Percentiles rank a stretch among this genome's conserved stretches.
These are phyloP conservation scores for Boulengeromyrus knoepffleri DNA, from an alignment of 2,113 vertebrate species.

Conservation along the genomic window DNA sequence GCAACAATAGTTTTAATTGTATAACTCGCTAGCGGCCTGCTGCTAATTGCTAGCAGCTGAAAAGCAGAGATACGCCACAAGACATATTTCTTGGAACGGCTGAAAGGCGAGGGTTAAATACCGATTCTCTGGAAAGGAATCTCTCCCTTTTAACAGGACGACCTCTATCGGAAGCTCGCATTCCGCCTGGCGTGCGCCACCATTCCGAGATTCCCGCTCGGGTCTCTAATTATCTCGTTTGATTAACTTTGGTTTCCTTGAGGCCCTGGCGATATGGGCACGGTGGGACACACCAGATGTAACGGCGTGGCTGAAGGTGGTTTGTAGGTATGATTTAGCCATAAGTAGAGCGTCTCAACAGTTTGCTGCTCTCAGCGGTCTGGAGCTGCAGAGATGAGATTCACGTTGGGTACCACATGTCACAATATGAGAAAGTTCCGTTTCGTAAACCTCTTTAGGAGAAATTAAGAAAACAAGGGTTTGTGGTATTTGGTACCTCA, in stretches of 20 bases:
- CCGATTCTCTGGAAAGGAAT: neutral
- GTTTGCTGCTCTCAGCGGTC: conserved; percentile 1
- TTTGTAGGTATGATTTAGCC: conserved; percentile 7
- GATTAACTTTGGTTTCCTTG: conserved; percentile 5
- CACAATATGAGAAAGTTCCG: neutral
- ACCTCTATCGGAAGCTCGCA: conserved; percentile 20
- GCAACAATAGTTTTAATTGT: conserved; percentile 17
- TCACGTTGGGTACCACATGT: neutral
- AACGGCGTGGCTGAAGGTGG: neutral
- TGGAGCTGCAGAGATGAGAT: neutral
- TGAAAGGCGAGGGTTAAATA: conserved; percentile 6
- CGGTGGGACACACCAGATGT: neutral
- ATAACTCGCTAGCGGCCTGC: neutral
- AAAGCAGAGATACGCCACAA: neutral
- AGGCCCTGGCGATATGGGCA: neutral
- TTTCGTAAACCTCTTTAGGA: neutral
- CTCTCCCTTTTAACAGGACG: conserved; percentile 20
- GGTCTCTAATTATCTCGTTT: conserved; percentile 4
- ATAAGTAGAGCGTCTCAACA: neutral
- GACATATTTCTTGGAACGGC: neutral
- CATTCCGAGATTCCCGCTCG: neutral
- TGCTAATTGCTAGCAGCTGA: conserved; percentile 4
- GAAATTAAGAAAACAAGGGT: neutral
- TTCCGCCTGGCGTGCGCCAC: neutral
- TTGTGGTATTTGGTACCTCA: neutral